Conservation (phyloP, 2,113 vertebrate genomes). For the Ceyx melanurus region DNA sequence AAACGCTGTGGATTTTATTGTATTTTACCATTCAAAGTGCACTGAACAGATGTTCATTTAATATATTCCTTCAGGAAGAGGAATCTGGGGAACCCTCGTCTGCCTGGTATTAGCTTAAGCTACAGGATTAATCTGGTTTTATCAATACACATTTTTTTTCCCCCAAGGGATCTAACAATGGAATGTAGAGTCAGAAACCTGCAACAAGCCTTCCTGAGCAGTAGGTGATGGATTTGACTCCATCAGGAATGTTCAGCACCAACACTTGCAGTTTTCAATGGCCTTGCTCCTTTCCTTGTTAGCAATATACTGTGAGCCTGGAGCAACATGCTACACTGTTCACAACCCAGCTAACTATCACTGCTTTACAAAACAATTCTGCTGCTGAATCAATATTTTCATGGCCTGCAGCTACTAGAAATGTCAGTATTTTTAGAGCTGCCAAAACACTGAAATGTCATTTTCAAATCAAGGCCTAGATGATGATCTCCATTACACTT, state of each 20-base stretch:
- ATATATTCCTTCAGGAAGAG: slow-evolving; percentile 40
- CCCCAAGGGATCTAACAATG: slow-evolving; percentile 20
- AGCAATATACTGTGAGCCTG: slow-evolving; percentile 10
- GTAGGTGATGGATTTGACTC: not conserved
- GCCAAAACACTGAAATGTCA: slow-evolving; percentile 13
- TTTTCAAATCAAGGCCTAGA: slow-evolving; percentile 46
- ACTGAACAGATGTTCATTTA: slow-evolving; percentile 71
- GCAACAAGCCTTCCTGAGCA: not conserved
- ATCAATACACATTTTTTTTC: slow-evolving; percentile 4
- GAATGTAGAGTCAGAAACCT: not conserved
- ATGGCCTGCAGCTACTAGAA: slow-evolving; percentile 54
- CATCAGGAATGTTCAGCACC: not conserved
- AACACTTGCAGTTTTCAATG: not conserved
- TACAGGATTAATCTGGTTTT: not conserved
- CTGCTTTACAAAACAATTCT: slow-evolving; percentile 52
- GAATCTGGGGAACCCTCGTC: not conserved
- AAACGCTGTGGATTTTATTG: slow-evolving; percentile 53
- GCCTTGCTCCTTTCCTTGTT: slow-evolving; percentile 54
- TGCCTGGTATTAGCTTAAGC: slow-evolving; percentile 45
- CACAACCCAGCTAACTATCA: slow-evolving; percentile 49
- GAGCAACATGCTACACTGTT: slow-evolving; percentile 8
- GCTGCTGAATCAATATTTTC: slow-evolving; percentile 60
- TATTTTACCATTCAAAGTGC: slow-evolving; percentile 49
- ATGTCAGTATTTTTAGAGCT: slow-evolving; percentile 44
- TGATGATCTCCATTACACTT: not conserved